Evolutionary conservation across 2,113 vertebrate genomes (phyloP).

Genomic region (Climacteris rufus): DNA sequence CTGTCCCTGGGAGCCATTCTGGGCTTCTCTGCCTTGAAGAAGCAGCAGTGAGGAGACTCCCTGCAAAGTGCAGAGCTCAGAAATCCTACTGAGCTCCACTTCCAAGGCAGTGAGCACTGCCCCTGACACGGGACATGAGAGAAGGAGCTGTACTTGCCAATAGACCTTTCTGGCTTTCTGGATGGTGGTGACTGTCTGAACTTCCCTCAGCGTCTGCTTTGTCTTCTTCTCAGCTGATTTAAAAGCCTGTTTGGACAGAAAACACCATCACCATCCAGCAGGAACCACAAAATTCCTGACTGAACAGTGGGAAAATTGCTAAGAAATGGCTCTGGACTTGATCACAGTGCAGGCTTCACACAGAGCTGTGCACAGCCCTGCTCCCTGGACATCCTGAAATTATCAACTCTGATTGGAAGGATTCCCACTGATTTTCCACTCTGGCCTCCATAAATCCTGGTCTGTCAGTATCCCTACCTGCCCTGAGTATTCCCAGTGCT

Average conservation of each 20-base stretch:
- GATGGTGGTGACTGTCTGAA: constrained; percentile 93
- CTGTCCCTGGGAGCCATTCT: neutral
- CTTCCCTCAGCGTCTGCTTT: constrained; percentile 93
- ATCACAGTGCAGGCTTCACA: neutral
- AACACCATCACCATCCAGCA: neutral
- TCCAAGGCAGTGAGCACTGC: neutral
- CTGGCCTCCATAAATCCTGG: fast-evolving
- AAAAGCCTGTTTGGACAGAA: constrained; percentile 81
- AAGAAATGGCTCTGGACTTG: neutral
- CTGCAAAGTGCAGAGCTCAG: neutral
- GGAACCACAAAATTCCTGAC: fast-evolving
- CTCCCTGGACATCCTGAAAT: no score
- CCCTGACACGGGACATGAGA: fast-evolving
- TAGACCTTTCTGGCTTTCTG: constrained; percentile 98
- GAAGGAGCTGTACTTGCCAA: constrained; percentile 77
- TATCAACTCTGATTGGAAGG: neutral
- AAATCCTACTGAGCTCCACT: neutral
- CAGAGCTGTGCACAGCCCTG: neutral
- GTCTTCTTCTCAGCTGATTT: constrained; percentile 99
- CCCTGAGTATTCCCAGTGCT: neutral
- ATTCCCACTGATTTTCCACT: neutral
- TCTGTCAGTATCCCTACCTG: neutral
- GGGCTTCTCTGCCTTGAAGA: neutral
- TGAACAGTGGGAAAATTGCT: neutral
- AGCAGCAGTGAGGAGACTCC: neutral